These are phyloP conservation scores for Aphaenogaster rudis DNA, from an alignment of 1,140 invertebrate species.

Conservation along the genomic window DNA sequence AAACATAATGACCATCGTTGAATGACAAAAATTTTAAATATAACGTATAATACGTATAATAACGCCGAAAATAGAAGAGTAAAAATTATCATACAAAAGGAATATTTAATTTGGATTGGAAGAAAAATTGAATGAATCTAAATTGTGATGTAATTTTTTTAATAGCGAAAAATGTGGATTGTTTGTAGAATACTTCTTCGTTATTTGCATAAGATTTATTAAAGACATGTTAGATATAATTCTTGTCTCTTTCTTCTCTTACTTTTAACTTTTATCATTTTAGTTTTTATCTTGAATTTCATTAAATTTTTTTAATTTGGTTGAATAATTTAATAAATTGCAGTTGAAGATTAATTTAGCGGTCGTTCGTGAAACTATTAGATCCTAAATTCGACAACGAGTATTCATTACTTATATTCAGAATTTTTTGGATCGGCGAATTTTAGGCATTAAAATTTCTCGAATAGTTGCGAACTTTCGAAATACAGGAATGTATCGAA, in stretches of 20 bases:
- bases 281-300: background rate
- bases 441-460: background rate
- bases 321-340: background rate
- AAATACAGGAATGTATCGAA: background rate
- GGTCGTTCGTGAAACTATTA: background rate
- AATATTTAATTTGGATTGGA: background rate
- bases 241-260: background rate
- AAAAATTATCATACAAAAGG: background rate
- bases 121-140: background rate
- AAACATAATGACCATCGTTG: background rate
- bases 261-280: background rate
- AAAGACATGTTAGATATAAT: background rate
- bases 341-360: background rate
- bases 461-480: background rate
- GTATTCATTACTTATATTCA: no score
- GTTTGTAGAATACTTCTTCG: background rate
- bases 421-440: background rate
- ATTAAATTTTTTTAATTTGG: background rate
- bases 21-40: background rate
- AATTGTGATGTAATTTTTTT: background rate
- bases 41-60: background rate
- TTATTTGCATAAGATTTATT: background rate
- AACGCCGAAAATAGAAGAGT: background rate
- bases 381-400: background rate
- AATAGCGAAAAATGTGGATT: background rate